Base-by-base conservation (phyloP, 2,113 vertebrate species). In the Callipepla squamata region DNA sequence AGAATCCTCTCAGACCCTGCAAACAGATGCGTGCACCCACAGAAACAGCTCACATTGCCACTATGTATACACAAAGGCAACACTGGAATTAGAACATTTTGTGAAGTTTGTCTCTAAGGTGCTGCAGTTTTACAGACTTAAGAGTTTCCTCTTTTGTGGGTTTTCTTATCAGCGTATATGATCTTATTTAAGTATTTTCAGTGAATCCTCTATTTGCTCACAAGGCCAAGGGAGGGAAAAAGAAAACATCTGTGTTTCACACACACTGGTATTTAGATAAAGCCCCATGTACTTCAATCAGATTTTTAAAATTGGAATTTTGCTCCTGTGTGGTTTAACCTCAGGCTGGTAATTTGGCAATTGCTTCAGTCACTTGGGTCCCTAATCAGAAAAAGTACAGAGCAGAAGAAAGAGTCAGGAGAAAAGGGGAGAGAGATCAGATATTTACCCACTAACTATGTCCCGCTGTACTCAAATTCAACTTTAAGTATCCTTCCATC, bases 301-400 rank as follows among this genome's bases (percentile, higher is more conserved):
- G 57, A 83, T 78, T 93, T 95, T 92, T 74, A 75, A 93, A 95
- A 94, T 76, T 92, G 90, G 85, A 94, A 86, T 94, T 95, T 91
- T 74, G 85, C 89, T 82, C 47, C 79, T 90, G 67, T 88, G n/a
- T 15, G 91, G 81, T 93, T 87, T 86, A 87, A 84, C 95, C 92
- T 90, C 65, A 75, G 94, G 94, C 78, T 88, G 38, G 80, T 84
- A 79, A 93, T 95, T 89, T 92, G 81, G 57, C 0, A 1, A 70
- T 89, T 85, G 65, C 50, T 89, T 91, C 80, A 91, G 75, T 91
- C 85, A 45, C 68, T 82, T 53, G 44, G 48, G 78, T 75, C 80
- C 38, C 51, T 96, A 66, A 93, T 40, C 76, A 57, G 94, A 92
- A 93, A 90, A 89, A 1, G 34, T 53, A 28, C 38, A 66, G 88